These are phyloP conservation scores for Homarus americanus DNA, from an alignment of 1,140 invertebrate genomes.

Conservation along the genomic window DNA sequence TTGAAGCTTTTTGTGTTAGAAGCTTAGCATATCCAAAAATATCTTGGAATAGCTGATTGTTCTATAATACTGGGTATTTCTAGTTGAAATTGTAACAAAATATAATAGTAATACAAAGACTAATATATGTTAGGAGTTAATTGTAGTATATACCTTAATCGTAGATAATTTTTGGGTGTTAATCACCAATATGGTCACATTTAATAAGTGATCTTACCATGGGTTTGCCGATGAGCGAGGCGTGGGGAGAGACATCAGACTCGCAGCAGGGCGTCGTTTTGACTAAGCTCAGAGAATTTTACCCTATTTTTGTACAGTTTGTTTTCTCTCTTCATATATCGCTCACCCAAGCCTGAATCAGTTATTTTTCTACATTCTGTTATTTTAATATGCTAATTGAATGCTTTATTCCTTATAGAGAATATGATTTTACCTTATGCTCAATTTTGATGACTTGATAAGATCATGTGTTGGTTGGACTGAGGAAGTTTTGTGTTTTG, in stretches of 20 bases:
- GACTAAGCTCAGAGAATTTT: slow-evolving; percentile 44
- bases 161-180: background rate
- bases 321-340: background rate
- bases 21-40: no score
- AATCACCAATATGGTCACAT: slow-evolving; percentile 26
- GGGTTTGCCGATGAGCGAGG: slow-evolving; percentile 53
- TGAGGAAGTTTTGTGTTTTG: background rate
- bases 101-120: no score
- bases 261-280: slow-evolving; percentile 27
- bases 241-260: slow-evolving; percentile 49
- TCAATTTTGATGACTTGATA: background rate
- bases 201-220: slow-evolving; percentile 23
- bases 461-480: background rate
- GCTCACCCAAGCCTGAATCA: background rate
- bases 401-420: background rate
- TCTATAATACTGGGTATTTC: no score
- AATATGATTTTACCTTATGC: background rate
- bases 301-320: background rate
- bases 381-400: background rate
- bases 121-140: background rate
- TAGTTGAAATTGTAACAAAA: no score
- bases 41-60: no score
- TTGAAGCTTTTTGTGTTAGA: no score
- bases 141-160: background rate
- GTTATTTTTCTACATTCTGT: background rate